A percentile compares a stretch with the other conserved stretches of the same genome.
phyloP scores from a whole-genome alignment of 2,888 invertebrate species.

The Boloria selene region DNA sequence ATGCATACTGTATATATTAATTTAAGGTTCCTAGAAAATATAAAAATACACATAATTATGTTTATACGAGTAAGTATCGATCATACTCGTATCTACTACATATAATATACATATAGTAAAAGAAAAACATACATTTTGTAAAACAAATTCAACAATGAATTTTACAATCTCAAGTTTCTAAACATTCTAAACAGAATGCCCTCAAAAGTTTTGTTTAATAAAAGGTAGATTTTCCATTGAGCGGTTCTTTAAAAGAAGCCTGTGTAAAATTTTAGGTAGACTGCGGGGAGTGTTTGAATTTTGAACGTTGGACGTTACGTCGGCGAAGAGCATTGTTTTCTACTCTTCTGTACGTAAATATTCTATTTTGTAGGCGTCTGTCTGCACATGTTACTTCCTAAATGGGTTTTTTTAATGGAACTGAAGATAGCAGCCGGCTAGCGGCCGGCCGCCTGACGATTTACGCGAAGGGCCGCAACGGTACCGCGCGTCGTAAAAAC shows the following conservation, averaged over 20 bases:
- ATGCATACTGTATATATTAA: too few relatives aligned
- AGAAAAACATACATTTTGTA: background rate
- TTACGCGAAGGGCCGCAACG: too few relatives aligned
- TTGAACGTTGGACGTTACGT: background rate
- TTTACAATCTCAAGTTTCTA: background rate
- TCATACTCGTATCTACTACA: too few relatives aligned
- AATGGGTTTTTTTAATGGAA: background rate
- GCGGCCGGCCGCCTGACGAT: too few relatives aligned
- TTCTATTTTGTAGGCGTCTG: slow-evolving; percentile 10
- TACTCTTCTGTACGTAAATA: slow-evolving; percentile 1
- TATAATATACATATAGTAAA: too few relatives aligned
- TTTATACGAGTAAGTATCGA: too few relatives aligned
- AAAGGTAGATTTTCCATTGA: slow-evolving; percentile 14
- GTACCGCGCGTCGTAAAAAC: too few relatives aligned
- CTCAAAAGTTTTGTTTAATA: slow-evolving; percentile 7
- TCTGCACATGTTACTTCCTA: background rate
- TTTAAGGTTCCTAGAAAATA: too few relatives aligned
- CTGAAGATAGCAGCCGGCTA: too few relatives aligned
- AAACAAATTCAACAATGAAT: background rate
- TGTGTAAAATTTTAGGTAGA: slow-evolving; percentile 19
- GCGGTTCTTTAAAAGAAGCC: slow-evolving; percentile 18
- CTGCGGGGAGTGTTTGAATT: slow-evolving; percentile 7
- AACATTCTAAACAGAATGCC: background rate
- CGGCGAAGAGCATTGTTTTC: slow-evolving; percentile 8
- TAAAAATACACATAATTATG: too few relatives aligned